phyloP scores from a whole-genome alignment of 2,888 invertebrate genomes.

The Nasonovia ribisnigri region DNA sequence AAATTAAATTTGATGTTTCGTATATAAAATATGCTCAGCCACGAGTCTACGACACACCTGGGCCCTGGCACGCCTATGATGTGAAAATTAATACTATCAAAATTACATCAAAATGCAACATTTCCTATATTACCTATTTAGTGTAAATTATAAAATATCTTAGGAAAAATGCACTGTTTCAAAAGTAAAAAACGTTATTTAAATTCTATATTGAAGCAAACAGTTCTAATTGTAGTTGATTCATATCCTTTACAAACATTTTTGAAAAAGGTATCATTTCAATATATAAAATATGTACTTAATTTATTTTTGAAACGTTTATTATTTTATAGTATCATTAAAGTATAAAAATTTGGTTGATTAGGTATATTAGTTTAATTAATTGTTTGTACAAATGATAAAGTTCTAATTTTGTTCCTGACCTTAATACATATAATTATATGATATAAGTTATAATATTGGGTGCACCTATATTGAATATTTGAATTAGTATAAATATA shows the following conservation, averaged over 20 bases:
- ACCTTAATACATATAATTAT: not conserved
- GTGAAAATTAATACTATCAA: not conserved
- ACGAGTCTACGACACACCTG: no score
- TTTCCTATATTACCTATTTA: not conserved
- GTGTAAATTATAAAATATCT: not conserved
- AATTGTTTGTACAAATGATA: not conserved
- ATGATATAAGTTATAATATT: not conserved
- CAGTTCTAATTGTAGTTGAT: not conserved
- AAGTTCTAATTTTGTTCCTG: not conserved
- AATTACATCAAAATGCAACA: not conserved
- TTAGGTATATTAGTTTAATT: not conserved
- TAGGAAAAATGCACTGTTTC: not conserved
- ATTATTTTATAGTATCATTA: not conserved
- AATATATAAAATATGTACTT: not conserved
- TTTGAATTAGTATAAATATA: not conserved
- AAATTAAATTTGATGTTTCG: no score
- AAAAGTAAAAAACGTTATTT: no score
- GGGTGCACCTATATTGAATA: not conserved
- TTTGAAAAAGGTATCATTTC: not conserved
- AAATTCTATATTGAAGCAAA: not conserved
- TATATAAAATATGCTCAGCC: no score
- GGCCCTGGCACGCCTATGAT: no score
- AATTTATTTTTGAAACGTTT: not conserved
- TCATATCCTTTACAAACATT: not conserved
- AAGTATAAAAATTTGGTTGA: not conserved